Conservation (phyloP, 2,888 invertebrate species). For the Leptinotarsa peninsularis region DNA sequence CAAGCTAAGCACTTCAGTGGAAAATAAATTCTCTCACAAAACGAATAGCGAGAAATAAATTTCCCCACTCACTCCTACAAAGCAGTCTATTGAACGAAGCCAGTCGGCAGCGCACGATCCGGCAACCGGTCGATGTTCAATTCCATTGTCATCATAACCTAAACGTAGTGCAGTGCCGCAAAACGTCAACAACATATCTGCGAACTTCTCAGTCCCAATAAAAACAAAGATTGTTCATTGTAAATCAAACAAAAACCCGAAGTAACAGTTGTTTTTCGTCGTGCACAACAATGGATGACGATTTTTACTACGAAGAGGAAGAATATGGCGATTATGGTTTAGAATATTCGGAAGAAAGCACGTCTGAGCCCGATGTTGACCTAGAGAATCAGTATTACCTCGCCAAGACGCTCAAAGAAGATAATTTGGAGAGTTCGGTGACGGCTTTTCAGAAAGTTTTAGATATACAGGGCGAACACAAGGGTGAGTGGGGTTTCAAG, state of each 20-base stretch:
- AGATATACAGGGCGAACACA: constrained; percentile 94
- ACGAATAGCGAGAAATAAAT: not conserved
- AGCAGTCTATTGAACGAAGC: not conserved
- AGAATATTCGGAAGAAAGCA: constrained; percentile 99
- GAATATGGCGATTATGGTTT: constrained; percentile 88
- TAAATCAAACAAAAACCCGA: not conserved
- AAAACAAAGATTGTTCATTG: not conserved
- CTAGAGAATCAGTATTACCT: constrained; percentile 99
- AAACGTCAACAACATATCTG: constrained; percentile 3
- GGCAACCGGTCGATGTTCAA: constrained; percentile 6
- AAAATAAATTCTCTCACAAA: not conserved
- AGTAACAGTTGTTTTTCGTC: not conserved
- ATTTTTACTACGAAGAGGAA: constrained; percentile 77
- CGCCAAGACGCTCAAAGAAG: constrained; percentile 96
- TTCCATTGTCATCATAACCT: not conserved
- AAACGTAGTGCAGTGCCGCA: not conserved
- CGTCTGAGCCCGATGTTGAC: constrained; percentile 98
- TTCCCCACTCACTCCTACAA: not conserved
- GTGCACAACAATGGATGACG: constrained; percentile 41
- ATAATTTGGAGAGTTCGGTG: constrained; percentile 84
- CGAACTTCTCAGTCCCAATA: not conserved
- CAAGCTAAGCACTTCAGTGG: too few relatives aligned
- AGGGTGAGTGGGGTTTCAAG: constrained; percentile 99
- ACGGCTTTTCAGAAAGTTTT: constrained; percentile 95
- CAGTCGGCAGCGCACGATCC: not conserved